A percentile compares a stretch with the other conserved stretches of the same genome.
These are phyloP conservation scores for Drosophila neotestacea DNA, from an alignment of 2,888 invertebrate species.

Conservation along the genomic window DNA sequence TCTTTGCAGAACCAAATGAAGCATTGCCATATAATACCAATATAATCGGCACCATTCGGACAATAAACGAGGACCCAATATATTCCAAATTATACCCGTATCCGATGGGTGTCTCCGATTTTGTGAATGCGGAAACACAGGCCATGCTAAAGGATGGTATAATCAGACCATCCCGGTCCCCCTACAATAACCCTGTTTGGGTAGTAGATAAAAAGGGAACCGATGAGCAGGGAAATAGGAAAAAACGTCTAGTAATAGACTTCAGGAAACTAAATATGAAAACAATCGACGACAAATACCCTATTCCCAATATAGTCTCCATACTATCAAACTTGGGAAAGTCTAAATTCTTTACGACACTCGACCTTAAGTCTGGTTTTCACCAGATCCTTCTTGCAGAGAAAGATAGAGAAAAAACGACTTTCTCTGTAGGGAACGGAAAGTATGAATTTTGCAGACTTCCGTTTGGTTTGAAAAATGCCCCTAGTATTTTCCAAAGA, in stretches of 20 bases:
- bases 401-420: background rate
- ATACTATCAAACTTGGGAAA: background rate
- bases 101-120: conserved; percentile 1
- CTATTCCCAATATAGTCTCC: background rate
- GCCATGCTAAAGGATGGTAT: background rate
- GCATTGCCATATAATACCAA: background rate
- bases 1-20: conserved; percentile 3
- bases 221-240: background rate
- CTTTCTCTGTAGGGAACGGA: too few species aligned
- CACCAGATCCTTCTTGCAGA: background rate
- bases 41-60: background rate
- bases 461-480: too few species aligned
- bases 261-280: background rate
- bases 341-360: background rate
- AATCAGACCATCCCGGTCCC: background rate
- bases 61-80: background rate
- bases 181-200: background rate
- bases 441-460: too few species aligned
- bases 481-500: too few species aligned
- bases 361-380: background rate
- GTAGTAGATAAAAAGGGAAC: background rate
- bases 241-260: background rate
- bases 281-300: background rate
- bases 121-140: background rate
- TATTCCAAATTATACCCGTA: conserved; percentile 3